These are phyloP conservation scores for Epizoanthus illoricatus DNA, from an alignment of 92 coral and sea anemone genomes.

Conservation along the genomic window DNA sequence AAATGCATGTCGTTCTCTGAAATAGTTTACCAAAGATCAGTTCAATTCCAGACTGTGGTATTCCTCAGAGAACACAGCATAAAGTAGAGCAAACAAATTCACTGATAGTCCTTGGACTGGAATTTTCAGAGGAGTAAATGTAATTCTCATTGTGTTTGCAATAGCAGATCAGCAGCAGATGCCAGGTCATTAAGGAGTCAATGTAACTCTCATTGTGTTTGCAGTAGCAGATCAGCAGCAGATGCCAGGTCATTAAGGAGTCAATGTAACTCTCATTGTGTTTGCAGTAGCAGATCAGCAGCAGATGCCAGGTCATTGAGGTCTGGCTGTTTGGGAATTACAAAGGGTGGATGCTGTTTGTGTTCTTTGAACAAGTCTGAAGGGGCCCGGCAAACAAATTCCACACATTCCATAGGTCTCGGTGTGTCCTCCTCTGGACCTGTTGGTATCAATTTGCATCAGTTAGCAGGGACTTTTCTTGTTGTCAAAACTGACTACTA, in stretches of 20 bases:
- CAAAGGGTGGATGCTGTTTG: conserved; percentile 90
- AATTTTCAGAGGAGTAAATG: no score
- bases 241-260: conserved; percentile 67
- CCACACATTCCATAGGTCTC: conserved; percentile 96
- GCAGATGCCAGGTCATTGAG: conserved; percentile 86
- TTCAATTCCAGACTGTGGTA: no score
- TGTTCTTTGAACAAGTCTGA: conserved; percentile 87
- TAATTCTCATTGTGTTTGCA: conserved; percentile 39
- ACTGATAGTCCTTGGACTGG: no score
- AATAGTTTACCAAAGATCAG: no score
- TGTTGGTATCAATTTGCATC: conserved; percentile 27
- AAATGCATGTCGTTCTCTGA: no score
- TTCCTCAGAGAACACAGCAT: no score
- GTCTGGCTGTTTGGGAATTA: conserved; percentile 79
- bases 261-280: background rate
- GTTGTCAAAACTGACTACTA: no score
- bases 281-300: conserved; percentile 71
- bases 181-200: conserved; percentile 70
- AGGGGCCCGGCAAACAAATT: conserved; percentile 98
- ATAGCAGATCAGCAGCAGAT: conserved; percentile 78
- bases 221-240: conserved; percentile 79
- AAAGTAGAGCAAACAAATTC: no score
- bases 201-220: conserved; percentile 9
- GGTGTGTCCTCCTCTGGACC: conserved; percentile 99
- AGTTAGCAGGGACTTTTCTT: background rate